A percentile compares a stretch with the other conserved stretches of the same genome.
Conservation (phyloP, 2,888 invertebrate species). For the Tiliacea aurago region DNA sequence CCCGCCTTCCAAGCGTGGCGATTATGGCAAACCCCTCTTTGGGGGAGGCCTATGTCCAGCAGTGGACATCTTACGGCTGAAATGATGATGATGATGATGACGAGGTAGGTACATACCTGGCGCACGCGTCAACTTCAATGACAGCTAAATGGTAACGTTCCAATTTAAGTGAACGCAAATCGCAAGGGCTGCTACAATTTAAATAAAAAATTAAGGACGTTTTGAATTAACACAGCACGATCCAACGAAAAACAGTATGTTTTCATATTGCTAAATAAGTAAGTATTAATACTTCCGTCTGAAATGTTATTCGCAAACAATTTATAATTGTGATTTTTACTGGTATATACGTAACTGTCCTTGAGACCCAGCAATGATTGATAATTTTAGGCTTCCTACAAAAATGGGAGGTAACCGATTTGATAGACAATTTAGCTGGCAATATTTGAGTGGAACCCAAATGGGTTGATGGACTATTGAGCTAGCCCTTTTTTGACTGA, state of each 20-base stretch:
- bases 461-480: background rate
- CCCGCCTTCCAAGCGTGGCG: no score
- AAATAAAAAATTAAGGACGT: background rate
- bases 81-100: no score
- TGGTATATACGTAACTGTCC: no score
- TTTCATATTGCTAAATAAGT: background rate
- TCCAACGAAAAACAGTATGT: background rate
- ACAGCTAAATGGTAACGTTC: no score
- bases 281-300: background rate
- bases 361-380: background rate
- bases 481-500: background rate
- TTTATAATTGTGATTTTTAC: no score
- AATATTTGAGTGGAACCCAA: conserved; percentile 8
- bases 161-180: background rate
- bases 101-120: no score
- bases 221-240: background rate
- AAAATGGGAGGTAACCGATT: background rate
- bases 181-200: background rate
- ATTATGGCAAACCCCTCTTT: no score
- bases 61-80: no score
- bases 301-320: no score
- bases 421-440: background rate
- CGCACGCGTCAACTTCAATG: background rate
- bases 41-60: no score
- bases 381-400: background rate